phyloP scores from a whole-genome alignment of 2,888 invertebrate species.

The Thereva nobilitata region DNA sequence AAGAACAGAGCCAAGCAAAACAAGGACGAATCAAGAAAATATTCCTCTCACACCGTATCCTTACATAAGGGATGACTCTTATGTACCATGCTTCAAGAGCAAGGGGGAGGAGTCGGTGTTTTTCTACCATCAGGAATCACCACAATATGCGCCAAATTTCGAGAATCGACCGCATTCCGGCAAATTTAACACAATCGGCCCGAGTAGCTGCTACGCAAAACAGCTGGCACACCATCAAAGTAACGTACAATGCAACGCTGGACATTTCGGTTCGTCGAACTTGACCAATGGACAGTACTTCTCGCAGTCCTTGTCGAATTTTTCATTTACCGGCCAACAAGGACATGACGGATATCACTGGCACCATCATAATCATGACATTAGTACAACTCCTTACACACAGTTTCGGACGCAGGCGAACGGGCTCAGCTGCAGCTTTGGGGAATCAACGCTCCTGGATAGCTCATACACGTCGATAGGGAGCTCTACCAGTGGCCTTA shows the following conservation, averaged over 20 bases:
- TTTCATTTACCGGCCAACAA: conserved; percentile 45
- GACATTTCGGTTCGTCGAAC: conserved; percentile 19
- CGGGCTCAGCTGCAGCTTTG: conserved; percentile 45
- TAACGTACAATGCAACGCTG: conserved; percentile 45
- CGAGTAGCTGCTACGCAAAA: conserved; percentile 56
- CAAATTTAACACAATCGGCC: conserved; percentile 58
- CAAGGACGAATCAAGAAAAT: conserved; percentile 39
- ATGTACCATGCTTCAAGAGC: conserved; percentile 41
- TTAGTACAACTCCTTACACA: conserved; percentile 49
- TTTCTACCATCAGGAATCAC: conserved; percentile 45
- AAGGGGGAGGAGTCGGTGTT: conserved; percentile 43
- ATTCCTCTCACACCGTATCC: conserved; percentile 39
- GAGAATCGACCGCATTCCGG: conserved; percentile 45
- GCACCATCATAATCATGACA: conserved; percentile 43
- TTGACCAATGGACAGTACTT: conserved; percentile 51
- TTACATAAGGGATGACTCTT: conserved; percentile 38
- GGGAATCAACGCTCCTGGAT: conserved; percentile 45
- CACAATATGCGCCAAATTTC: conserved; percentile 43
- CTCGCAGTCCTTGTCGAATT: conserved; percentile 57
- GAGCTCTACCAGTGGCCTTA: conserved; percentile 51
- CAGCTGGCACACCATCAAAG: conserved; percentile 49
- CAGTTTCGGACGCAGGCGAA: conserved; percentile 48
- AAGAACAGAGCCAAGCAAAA: conserved; percentile 47
- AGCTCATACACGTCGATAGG: conserved; percentile 51
- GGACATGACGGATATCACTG: conserved; percentile 37